phyloP scores from a whole-genome alignment of 2,888 invertebrate species.

The Dasypolia templi region DNA sequence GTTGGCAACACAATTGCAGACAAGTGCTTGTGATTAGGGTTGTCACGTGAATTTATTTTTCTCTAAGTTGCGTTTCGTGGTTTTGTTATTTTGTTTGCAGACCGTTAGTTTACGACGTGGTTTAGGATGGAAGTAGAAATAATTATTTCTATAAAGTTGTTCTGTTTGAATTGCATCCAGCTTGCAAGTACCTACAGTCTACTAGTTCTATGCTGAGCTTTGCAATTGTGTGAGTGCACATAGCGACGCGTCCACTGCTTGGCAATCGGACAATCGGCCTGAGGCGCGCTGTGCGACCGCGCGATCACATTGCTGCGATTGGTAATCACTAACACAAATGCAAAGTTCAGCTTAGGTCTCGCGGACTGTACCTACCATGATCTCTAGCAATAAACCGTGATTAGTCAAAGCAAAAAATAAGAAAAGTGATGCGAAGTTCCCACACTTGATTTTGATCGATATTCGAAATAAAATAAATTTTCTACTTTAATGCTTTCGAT shows the following conservation, averaged over 20 bases:
- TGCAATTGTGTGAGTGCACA: too few species aligned
- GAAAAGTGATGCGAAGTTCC: neutral
- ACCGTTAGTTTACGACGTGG: neutral
- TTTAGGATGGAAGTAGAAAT: neutral
- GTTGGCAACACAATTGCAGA: constrained; percentile 55
- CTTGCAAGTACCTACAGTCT: neutral
- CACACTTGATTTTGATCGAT: neutral
- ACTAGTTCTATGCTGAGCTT: too few species aligned
- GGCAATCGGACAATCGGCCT: too few species aligned
- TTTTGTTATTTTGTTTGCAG: neutral
- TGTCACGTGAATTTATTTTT: constrained; percentile 11
- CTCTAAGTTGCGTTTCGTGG: neutral
- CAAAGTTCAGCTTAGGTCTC: too few species aligned
- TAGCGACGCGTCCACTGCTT: too few species aligned
- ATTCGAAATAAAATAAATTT: neutral
- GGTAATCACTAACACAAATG: too few species aligned
- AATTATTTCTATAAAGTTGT: too few species aligned
- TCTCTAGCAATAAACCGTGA: neutral
- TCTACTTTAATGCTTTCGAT: neutral
- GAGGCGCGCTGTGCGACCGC: too few species aligned
- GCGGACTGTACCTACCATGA: neutral
- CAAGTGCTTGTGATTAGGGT: constrained; percentile 32
- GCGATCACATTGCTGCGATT: too few species aligned
- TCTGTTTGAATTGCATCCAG: neutral
- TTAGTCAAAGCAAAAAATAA: neutral